Evolutionary conservation across 2,888 invertebrate genomes (phyloP), one percentile per base, ranked within the genome.

Genomic region (Chalcis sispes): DNA sequence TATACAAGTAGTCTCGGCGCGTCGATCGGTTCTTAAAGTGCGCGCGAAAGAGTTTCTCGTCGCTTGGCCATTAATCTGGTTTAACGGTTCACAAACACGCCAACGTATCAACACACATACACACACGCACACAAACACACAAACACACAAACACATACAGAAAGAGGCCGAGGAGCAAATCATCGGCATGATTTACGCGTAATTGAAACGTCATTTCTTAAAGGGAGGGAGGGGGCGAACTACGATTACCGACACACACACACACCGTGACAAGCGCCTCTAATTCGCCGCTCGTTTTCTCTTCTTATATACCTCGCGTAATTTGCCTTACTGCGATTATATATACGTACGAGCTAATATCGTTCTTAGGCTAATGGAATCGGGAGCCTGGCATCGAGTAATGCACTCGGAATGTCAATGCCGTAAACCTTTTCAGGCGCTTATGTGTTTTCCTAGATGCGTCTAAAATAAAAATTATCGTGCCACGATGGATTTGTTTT

Each of bases 131-230:
- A 15, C 29, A 29, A n/a, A 15, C 32, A 23, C 10, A 62, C 32
- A 8, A 2, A 18, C 20, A 56, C n/a, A n/a, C 20, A 50, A 27
- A 23, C 64, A 32, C 7, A n/a, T 56, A 2, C 48, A 5, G 36
- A 3, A 36, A 48, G 18, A 13, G 25, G n/a, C 20, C 18, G 46
- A 18, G 5, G 65, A 52, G 32, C 65, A 42, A 71, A 77, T 56
- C 74, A 76, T 75, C 72, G 62, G 56, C 71, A 77, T 79, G 79
- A 80, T 80, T 80, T 77, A 79, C 71, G 77, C 62, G 73, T 79
- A 66, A 80, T 76, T 78, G 78, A 78, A 78, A 74, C 74, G 72
- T 79, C 77, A 64, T 75, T 72, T 62, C n/a, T 65, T 23, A n/a
- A 40, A 20, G 36, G n/a, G n/a, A 2, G 25, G n/a, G 20, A 15